Base-by-base conservation (phyloP, 2,888 invertebrate species). In the Hypercompe scribonia region DNA sequence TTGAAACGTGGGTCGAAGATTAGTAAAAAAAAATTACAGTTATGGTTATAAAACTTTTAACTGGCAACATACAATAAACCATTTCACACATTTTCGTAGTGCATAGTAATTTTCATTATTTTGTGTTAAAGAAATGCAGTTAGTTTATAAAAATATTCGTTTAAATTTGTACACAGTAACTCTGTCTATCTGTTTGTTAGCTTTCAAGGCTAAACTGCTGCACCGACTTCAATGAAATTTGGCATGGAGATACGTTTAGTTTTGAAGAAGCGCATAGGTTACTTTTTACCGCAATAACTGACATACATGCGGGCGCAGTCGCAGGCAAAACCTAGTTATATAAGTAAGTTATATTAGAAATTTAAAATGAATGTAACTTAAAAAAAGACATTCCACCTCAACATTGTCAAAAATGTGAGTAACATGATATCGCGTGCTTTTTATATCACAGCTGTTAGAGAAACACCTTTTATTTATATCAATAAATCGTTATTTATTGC, bases 381-480 rank as follows among this genome's bases (percentile, higher is more conserved):
- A 79, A 75, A 83, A 81, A 73, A 78, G 1, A 31, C 15, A 13
- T 31, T 61, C 18, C 31, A 31, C 76, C 79, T 72, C 74, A 74
- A 74, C 64, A 67, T 74, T 65, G 69, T 71, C 79, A 78, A 80
- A 80, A 85, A 81, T 75, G 70, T 76, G 79, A 34, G 90, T 84
- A 90, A 91, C 81, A 11, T 76, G 79, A 91, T 75, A 84, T 85
- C 77, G 77, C 77, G 78, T 82, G 83, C 86, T 88, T 88, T 87
- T 83, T 84, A 81, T 88, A 88, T 84, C 86, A 90, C 81, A 82
- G 87, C 87, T 84, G 88, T 86, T 87, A 86, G 81, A 87, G 86
- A 86, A 87, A 89, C 81, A 79, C 80, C 77, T 73, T 79, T 84
- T 83, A 86, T 87, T 89, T 87, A 86, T 80, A 78, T 73, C 81